Conservation (phyloP, 2,888 invertebrate genomes). For the Lydus trimaculatus region DNA sequence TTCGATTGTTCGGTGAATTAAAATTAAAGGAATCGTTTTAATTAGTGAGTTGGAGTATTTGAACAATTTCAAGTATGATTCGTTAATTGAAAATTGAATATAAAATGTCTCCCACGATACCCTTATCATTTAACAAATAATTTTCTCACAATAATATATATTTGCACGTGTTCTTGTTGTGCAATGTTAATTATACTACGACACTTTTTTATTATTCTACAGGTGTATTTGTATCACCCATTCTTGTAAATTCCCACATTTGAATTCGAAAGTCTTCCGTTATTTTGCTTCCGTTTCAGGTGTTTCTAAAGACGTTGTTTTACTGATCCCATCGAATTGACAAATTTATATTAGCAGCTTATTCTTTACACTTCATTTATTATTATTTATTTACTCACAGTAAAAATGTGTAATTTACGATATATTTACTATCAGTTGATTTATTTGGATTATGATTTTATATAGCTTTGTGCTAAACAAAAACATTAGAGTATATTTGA, state of each 20-base stretch:
- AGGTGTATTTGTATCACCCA: background rate
- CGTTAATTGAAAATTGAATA: background rate
- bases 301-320: background rate
- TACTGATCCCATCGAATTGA: background rate
- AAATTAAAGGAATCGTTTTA: background rate
- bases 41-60: background rate
- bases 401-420: background rate
- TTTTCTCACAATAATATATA: background rate
- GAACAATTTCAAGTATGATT: background rate
- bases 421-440: slow-evolving; percentile 4
- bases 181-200: background rate
- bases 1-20: background rate
- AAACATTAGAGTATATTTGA: background rate
- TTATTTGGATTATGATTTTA: background rate
- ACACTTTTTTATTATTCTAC: background rate
- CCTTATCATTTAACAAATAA: background rate
- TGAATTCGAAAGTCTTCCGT: background rate
- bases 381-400: background rate
- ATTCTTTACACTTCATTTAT: background rate
- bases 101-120: background rate
- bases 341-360: background rate
- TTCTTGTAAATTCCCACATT: background rate
- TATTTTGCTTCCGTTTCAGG: background rate
- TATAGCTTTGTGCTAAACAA: background rate
- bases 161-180: background rate